Evolutionary conservation across 2,797 vertebrate genomes (phyloP).

Genomic region (Pangasius djambal): DNA sequence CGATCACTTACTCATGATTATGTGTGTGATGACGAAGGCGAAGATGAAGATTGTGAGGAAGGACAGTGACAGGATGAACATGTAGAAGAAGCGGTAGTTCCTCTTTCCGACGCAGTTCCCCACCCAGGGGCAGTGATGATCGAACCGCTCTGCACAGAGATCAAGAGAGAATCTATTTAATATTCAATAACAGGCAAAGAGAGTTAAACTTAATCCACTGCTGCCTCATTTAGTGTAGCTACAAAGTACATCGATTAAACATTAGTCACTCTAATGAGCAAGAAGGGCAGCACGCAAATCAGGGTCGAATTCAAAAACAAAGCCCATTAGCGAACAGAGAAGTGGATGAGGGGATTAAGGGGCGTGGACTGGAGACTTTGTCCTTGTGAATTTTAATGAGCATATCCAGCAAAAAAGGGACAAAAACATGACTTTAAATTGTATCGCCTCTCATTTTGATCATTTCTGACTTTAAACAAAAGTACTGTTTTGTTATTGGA

Average conservation of each 20-base stretch:
- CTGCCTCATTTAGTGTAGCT: neutral
- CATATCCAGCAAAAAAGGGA: neutral
- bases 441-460: neutral
- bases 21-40: conserved; percentile 95
- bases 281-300: neutral
- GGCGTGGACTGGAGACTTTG: neutral
- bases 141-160: conserved; percentile 89
- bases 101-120: conserved; percentile 99
- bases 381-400: neutral
- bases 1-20: conserved; percentile 93
- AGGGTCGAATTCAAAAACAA: neutral
- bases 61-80: conserved; percentile 99
- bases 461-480: neutral
- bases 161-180: conserved; percentile 22
- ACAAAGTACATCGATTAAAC: conserved; percentile 12
- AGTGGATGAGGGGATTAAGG: neutral
- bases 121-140: conserved; percentile 99
- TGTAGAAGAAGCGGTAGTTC: conserved; percentile 99
- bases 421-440: neutral
- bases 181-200: neutral
- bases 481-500: neutral
- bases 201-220: neutral
- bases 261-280: neutral
- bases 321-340: neutral
- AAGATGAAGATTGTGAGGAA: conserved; percentile 99